These are phyloP conservation scores for Gopherus flavomarginatus DNA, from an alignment of 2,113 vertebrate species.

Conservation along the genomic window DNA sequence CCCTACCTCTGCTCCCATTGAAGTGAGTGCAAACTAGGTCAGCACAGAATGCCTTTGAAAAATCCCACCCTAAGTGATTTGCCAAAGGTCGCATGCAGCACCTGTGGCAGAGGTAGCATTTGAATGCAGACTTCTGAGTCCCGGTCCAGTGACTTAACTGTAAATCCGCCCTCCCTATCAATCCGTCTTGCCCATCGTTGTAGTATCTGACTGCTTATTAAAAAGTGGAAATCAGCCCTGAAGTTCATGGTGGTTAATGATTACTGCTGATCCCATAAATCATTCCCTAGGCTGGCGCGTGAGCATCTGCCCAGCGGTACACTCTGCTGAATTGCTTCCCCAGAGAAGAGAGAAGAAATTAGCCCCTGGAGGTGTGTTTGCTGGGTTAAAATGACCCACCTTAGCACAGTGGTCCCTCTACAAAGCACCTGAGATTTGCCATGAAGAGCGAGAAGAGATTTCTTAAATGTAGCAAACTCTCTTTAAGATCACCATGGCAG, in stretches of 20 bases:
- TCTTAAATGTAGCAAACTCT: neutral
- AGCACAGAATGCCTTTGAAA: neutral
- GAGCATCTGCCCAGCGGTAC: neutral
- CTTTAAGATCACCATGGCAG: too few species aligned
- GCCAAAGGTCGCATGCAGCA: too few species aligned
- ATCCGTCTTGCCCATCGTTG: neutral
- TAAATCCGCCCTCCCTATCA: neutral
- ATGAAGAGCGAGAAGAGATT: neutral
- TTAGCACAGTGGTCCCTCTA: too few species aligned
- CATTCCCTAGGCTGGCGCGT: neutral
- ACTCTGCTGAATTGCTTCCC: neutral
- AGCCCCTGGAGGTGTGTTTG: neutral
- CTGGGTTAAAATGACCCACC: neutral
- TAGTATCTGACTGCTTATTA: neutral
- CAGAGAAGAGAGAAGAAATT: neutral
- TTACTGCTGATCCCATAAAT: neutral
- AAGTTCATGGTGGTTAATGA: neutral
- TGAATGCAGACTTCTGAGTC: neutral
- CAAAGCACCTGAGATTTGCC: neutral
- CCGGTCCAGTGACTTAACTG: neutral
- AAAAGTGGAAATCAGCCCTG: neutral
- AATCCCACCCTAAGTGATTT: neutral
- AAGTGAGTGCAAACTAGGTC: neutral
- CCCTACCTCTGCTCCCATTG: neutral
- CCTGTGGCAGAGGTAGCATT: neutral